Evolutionary conservation across 2,888 invertebrate genomes (phyloP).

Genomic region (Thereva nobilitata): DNA sequence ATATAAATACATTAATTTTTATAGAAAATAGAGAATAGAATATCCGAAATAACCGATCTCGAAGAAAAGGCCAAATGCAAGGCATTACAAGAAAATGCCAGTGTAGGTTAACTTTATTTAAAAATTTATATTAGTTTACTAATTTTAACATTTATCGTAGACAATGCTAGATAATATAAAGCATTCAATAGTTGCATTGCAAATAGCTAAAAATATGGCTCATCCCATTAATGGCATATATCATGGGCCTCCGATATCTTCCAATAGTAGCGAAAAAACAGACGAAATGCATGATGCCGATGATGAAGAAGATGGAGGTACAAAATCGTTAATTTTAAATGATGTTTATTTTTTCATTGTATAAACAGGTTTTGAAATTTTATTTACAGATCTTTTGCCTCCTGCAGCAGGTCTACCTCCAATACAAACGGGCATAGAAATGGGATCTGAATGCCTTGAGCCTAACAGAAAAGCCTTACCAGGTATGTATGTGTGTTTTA

Average conservation of each 20-base stretch:
- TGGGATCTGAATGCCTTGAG: conserved; percentile 68
- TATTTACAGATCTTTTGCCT: conserved; percentile 39
- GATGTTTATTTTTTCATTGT: not conserved
- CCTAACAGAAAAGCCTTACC: conserved; percentile 51
- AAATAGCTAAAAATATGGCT: conserved; percentile 96
- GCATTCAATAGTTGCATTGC: conserved; percentile 96
- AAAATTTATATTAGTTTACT: conserved; percentile 21
- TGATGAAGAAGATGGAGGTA: conserved; percentile 33
- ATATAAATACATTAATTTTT: not conserved
- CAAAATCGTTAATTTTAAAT: not conserved
- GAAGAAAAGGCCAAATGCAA: conserved; percentile 71
- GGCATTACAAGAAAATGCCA: conserved; percentile 73
- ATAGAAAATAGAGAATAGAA: conserved; percentile 71
- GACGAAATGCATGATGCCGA: conserved; percentile 27
- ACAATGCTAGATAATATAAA: conserved; percentile 96
- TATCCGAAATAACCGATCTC: conserved; percentile 67
- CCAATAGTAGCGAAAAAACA: conserved; percentile 14
- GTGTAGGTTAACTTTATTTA: conserved; percentile 63
- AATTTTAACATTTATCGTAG: conserved; percentile 61
- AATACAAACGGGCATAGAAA: conserved; percentile 65
- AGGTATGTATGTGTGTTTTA: conserved; percentile 43
- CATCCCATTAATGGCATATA: conserved; percentile 90
- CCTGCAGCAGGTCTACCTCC: conserved; percentile 40
- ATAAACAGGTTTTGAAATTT: not conserved
- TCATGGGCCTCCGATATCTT: conserved; percentile 64